Evolutionary conservation across 2,888 invertebrate genomes (phyloP).

Genomic region (Diogma glabrata): DNA sequence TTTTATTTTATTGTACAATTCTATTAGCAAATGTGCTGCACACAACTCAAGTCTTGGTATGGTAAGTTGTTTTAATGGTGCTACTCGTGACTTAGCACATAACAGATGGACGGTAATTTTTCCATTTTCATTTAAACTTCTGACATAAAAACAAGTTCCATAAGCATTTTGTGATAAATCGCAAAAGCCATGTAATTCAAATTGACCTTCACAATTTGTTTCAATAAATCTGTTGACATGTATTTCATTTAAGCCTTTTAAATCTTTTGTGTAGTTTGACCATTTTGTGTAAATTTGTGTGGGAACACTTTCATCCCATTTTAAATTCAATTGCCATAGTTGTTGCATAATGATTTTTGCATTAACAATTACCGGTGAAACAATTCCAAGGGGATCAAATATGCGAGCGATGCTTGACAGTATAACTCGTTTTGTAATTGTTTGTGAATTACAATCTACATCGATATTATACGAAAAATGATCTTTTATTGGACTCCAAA

Average conservation of each 20-base stretch:
- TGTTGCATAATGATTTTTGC: not conserved
- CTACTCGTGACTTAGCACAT: not conserved
- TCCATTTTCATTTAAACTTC: not conserved
- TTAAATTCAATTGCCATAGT: no score
- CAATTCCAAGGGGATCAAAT: no score
- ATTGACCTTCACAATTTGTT: not conserved
- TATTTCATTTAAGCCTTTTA: not conserved
- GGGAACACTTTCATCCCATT: no score
- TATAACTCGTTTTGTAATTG: not conserved
- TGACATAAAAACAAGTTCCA: not conserved
- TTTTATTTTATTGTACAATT: not conserved
- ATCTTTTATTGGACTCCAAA: not conserved
- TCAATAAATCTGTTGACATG: not conserved
- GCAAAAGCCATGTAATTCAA: not conserved
- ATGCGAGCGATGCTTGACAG: no score
- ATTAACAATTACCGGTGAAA: not conserved
- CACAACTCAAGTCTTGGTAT: no score
- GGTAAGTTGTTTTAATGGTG: not conserved
- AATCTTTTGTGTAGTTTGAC: no score
- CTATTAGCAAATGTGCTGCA: no score
- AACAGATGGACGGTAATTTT: not conserved
- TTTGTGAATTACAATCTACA: not conserved
- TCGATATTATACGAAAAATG: not conserved
- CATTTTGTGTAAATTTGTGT: no score
- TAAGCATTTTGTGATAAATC: not conserved